Evolutionary conservation across 2,797 vertebrate genomes (phyloP).

Genomic region (Protosalanx chinensis): DNA sequence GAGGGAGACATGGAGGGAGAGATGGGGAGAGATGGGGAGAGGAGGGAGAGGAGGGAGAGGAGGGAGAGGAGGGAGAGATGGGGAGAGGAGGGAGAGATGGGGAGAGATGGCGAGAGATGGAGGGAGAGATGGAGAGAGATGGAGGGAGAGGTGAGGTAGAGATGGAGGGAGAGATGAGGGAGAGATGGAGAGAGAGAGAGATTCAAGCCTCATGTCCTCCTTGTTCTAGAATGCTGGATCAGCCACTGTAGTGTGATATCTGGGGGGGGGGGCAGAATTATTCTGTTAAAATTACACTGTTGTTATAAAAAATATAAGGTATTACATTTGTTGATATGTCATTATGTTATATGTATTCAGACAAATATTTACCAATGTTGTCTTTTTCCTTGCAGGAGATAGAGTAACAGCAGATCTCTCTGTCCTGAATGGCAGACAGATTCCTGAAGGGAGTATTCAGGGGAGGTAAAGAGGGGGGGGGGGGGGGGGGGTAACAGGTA

Average conservation of each 20-base stretch:
- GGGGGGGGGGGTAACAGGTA: no score
- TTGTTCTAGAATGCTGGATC: conserved; percentile 87
- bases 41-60: neutral
- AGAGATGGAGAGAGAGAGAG: neutral
- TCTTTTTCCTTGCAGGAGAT: conserved; percentile 90
- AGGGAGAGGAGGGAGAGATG: neutral
- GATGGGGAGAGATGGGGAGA: neutral
- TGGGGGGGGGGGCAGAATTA: conserved; percentile 40
- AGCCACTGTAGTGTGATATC: conserved; percentile 92
- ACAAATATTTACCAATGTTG: conserved; percentile 64
- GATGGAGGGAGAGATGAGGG: neutral
- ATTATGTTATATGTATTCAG: neutral
- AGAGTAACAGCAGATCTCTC: conserved; percentile 74
- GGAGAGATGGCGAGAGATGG: neutral
- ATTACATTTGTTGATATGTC: no score
- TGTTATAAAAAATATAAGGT: neutral
- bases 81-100: neutral
- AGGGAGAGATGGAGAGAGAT: neutral
- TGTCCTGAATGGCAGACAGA: conserved; percentile 73
- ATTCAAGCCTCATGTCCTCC: conserved; percentile 61
- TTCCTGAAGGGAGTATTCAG: conserved; percentile 47
- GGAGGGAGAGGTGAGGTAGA: neutral
- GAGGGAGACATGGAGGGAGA: neutral
- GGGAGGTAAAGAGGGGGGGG: neutral
- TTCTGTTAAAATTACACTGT: neutral